Evolutionary conservation across 2,113 vertebrate species (phyloP), one percentile per base, ranked within the genome.

Genomic region (Ailuropoda melanoleuca): DNA sequence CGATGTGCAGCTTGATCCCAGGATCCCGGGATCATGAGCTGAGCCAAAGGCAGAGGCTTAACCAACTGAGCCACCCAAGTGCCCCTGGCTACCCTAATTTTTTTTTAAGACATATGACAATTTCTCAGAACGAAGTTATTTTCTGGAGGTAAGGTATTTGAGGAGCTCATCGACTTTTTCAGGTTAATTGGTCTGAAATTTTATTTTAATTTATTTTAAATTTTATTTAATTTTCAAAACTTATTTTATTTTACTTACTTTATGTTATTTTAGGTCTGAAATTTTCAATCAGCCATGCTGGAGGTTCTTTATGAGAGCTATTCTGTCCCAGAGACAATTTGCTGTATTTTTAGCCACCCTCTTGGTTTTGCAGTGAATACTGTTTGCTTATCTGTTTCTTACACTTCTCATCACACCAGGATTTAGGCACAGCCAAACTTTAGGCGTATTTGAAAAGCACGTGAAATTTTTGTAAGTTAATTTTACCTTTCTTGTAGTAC

Each of bases 251-350:
- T 53, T 53, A 53, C 9, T 50, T 11, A 50, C 13, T 50, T 50
- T 11, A 50, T 50, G 11, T 50, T 50, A 50, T 50, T 50, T 55
- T 55, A 55, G 72, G 46, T 10, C 53, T 86, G 46, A 92, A 82
- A 95, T 86, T 77, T 93, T 88, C 85, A 88, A 48, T 85, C 80
- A 83, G 21, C 37, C 19, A 26, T 78, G 8, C 60, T 80, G 81
- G 58, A 56, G 39, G 34, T 86, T 96, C 80, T 93, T 92, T 88
- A 77, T 81, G 56, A 80, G 6, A 43, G 14, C 23, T 84, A 39
- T 70, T 96, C 60, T 97, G 31, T 83, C 83, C 87, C 80, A 88
- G 48, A 80, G 34, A 50, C 26, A 75, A 84, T 96, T 83, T 88
- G 46, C 31, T 66, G 1, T 95, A 72, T 87, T 85, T 95, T 31